Base-by-base conservation (phyloP, 2,888 invertebrate genomes). In the Phlogophora meticulosa region DNA sequence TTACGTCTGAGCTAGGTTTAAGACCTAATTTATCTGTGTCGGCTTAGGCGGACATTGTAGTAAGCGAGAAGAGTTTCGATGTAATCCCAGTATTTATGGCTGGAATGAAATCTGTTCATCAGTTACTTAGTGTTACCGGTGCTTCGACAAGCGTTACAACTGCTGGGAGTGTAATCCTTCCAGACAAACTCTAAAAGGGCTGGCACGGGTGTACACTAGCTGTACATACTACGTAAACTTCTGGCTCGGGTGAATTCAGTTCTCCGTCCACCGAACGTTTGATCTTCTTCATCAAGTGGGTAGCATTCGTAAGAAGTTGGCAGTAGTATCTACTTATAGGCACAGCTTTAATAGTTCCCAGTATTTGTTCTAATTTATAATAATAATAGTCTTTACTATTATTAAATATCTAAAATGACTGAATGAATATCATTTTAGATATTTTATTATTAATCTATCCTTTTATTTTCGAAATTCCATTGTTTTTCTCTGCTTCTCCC, bases 41-140 rank as follows among this genome's bases (percentile, higher is more conserved):
- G 52, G 20, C 46, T 57, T 74, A 66, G 36, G 40, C 38, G 56
- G 59, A 68, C 58, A 69, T 56, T 68, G 55, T 56, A 62, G 55
- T 67, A 34, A 68, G 61, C 59, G 62, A 22, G 76, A 74, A 79
- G 51, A 59, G 43, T 80, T 80, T 55, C 46, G 38, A 51, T 62
- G 59, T 80, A 80, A 80, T 80, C 56, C 56, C 17, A 11, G 56
- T 68, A 75, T 68, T 52, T 42, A 75, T 68, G 55, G 51, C 11
- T 3, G 1, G 28, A 24, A 28, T 46, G 28, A 43, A 75, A 45
- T 67, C 51, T 46, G 55, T 40, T 52, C 56, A 55, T 52, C 58
- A 58, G 42, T 52, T 56, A 32, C 28, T 43, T 60, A 60, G 73
- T 36, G 75, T 60, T 42, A 36, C 24, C 46, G 22, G 20, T 38